A percentile compares a stretch with the other conserved stretches of the same genome.
These are phyloP conservation scores for Perca schrenkii DNA, from an alignment of 2,113 vertebrate genomes.

Conservation along the genomic window DNA sequence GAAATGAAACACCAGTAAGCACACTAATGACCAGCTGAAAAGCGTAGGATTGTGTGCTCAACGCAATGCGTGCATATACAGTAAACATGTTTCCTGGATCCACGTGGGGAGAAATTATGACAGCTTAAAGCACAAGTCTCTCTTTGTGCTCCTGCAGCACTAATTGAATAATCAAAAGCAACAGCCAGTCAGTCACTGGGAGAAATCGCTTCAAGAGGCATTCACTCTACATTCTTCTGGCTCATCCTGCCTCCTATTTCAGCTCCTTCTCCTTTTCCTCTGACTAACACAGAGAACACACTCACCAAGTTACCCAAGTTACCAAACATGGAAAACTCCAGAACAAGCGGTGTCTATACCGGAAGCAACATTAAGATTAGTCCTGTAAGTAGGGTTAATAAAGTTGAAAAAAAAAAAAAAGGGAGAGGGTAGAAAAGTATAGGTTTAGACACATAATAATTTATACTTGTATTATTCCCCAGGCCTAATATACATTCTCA, in stretches of 20 bases:
- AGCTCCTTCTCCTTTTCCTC: background rate
- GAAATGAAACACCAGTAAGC: background rate
- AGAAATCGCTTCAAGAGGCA: constrained; percentile 7
- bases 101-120: background rate
- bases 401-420: background rate
- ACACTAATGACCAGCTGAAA: constrained; percentile 11
- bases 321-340: background rate
- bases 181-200: constrained; percentile 22
- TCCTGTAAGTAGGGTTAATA: background rate
- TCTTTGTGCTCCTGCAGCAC: constrained; percentile 33
- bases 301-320: background rate
- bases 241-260: background rate
- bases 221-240: constrained; percentile 8
- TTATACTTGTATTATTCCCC: too few species aligned
- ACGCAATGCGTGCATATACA: constrained; percentile 13
- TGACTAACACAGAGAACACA: background rate
- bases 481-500: too few species aligned
- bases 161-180: constrained; percentile 58
- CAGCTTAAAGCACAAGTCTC: constrained; percentile 33
- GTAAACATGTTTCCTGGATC: constrained; percentile 23
- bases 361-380: background rate
- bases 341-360: background rate
- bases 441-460: too few species aligned
- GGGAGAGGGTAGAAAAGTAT: background rate
- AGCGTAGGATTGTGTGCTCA: background rate